A percentile compares a stretch with the other conserved stretches of the same genome.
phyloP scores from a whole-genome alignment of 2,797 vertebrate genomes.

The Danio jaintianensis region DNA sequence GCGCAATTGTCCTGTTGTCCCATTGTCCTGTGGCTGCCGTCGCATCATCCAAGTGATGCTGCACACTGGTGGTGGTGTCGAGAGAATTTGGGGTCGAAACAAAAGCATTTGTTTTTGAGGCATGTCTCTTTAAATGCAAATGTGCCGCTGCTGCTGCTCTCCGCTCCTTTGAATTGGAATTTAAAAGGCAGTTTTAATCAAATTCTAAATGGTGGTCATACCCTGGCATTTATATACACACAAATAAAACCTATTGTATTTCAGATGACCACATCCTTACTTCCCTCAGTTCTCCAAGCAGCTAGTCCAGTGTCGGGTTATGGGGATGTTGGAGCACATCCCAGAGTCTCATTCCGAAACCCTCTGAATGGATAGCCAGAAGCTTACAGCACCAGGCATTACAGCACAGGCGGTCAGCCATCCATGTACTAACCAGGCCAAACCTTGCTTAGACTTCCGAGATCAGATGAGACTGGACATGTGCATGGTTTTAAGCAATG shows the following conservation, averaged over 20 bases:
- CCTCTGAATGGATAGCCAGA: neutral
- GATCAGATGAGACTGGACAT: neutral
- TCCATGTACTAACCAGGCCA: slow-evolving; percentile 38
- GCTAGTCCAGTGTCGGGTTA: neutral
- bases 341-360: neutral
- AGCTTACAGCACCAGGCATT: slow-evolving; percentile 50
- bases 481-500: neutral
- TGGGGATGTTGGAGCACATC: neutral
- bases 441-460: neutral
- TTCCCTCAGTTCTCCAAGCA: neutral
- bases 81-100: too few species aligned
- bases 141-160: too few species aligned
- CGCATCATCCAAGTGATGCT: too few species aligned
- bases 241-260: neutral
- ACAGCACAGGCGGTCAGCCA: slow-evolving; percentile 43
- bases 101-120: too few species aligned
- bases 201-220: too few species aligned
- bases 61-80: too few species aligned
- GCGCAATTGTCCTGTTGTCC: too few species aligned
- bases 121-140: too few species aligned
- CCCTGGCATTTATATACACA: too few species aligned
- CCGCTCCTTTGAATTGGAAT: too few species aligned
- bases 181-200: too few species aligned
- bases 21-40: too few species aligned
- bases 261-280: neutral